A percentile compares a stretch with the other conserved stretches of the same genome.
phyloP scores from a whole-genome alignment of 2,113 vertebrate species.

The Cynopterus brachyotis region DNA sequence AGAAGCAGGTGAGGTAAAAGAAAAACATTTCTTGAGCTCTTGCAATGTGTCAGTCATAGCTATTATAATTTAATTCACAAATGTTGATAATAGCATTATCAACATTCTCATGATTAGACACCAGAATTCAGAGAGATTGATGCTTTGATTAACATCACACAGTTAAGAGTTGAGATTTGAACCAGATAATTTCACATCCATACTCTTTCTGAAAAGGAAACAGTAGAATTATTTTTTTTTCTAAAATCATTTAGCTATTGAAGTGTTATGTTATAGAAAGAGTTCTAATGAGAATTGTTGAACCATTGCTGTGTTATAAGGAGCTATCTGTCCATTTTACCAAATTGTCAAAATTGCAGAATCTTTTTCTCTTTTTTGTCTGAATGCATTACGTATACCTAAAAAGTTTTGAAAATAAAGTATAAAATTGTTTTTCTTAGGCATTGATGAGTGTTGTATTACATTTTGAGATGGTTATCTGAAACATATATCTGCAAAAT shows the following conservation, averaged over 20 bases:
- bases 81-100: not conserved
- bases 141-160: constrained; percentile 5
- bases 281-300: not conserved
- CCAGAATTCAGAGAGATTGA: not conserved
- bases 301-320: not conserved
- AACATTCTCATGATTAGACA: not conserved
- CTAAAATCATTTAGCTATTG: not conserved
- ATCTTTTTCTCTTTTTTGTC: constrained; percentile 25
- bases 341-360: constrained; percentile 15
- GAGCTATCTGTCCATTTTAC: not conserved
- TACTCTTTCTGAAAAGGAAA: not conserved
- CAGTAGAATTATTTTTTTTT: not conserved
- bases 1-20: not conserved
- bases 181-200: constrained; percentile 15
- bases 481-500: constrained; percentile 81
- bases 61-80: constrained; percentile 30
- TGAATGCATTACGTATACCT: constrained; percentile 42
- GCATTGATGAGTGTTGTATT: constrained; percentile 67
- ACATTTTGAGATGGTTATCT: constrained; percentile 67
- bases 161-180: not conserved
- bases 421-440: constrained; percentile 72
- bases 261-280: not conserved
- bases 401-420: constrained; percentile 72
- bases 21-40: not conserved
- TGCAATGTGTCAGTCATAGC: not conserved